Conservation (phyloP, 2,797 vertebrate species). For the Sarcoramphus papa region DNA sequence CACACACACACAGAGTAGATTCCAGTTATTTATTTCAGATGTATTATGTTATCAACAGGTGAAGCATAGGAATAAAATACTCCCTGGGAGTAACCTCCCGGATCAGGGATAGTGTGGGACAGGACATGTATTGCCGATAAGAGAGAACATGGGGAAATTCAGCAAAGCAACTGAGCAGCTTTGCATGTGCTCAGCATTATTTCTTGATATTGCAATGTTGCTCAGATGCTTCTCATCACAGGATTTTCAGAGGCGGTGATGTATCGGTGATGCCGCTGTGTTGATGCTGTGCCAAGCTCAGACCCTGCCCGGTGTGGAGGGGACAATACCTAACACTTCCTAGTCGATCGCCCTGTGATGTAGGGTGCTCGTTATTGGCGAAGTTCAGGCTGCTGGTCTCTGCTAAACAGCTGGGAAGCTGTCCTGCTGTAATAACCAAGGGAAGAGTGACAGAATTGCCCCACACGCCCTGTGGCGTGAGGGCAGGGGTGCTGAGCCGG, state of each 20-base stretch:
- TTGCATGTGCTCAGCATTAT: accelerated
- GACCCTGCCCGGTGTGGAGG: neutral
- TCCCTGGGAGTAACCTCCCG: neutral
- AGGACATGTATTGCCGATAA: too few relatives aligned
- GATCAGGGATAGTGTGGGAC: neutral
- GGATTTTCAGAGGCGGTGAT: neutral
- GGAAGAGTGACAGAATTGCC: neutral
- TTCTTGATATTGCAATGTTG: neutral
- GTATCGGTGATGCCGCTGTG: neutral
- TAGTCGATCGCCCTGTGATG: neutral
- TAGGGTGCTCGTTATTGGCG: neutral
- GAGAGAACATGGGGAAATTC: neutral
- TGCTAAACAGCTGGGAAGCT: neutral
- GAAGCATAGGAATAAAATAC: neutral
- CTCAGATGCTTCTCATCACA: neutral
- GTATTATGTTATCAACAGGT: neutral
- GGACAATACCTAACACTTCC: neutral
- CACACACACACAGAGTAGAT: neutral
- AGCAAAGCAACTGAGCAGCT: neutral
- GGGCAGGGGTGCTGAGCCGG: neutral
- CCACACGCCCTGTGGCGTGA: accelerated
- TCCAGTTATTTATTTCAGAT: neutral
- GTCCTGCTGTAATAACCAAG: neutral
- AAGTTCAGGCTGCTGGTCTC: neutral
- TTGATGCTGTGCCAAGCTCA: neutral